Percentiles rank a stretch among this genome's conserved stretches.
phyloP scores from a whole-genome alignment of 2,888 invertebrate species.

The Amiota communis region DNA sequence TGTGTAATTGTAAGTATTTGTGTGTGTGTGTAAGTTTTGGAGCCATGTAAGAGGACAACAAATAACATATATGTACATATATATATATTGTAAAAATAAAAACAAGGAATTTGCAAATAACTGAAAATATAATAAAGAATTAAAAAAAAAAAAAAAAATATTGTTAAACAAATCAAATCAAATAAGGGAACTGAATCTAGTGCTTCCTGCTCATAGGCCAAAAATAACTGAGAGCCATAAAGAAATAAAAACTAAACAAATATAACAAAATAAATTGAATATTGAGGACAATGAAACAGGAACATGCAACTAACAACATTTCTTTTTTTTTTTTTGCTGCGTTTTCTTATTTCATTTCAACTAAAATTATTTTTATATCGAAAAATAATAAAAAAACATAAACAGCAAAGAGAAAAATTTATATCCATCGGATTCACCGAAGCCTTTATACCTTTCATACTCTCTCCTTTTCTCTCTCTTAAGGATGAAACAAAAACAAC shows the following conservation, averaged over 20 bases:
- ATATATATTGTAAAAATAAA: too few species aligned
- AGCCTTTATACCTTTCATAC: too few species aligned
- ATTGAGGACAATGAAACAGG: constrained; percentile 53
- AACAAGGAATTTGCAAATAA: too few species aligned
- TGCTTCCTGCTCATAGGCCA: constrained; percentile 40
- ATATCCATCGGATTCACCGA: neutral
- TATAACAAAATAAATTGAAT: constrained; percentile 37
- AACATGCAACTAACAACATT: neutral
- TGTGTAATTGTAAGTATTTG: constrained; percentile 25
- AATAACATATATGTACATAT: too few species aligned
- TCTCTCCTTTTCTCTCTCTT: too few species aligned
- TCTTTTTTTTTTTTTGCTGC: neutral
- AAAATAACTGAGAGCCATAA: constrained; percentile 17
- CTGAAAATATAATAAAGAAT: too few species aligned
- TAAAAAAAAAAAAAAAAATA: too few species aligned
- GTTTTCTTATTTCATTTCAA: neutral
- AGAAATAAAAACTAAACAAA: constrained; percentile 24
- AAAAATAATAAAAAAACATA: neutral
- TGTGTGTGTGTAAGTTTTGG: constrained; percentile 36
- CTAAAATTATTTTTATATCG: neutral
- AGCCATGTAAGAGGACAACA: constrained; percentile 15
- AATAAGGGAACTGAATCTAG: too few species aligned
- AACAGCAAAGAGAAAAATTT: constrained; percentile 1
- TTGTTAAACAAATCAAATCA: too few species aligned
- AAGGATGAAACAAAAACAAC: too few species aligned